Evolutionary conservation across 2,888 invertebrate genomes (phyloP), one percentile per base, ranked within the genome.

Genomic region (Agonopterix heracliana): DNA sequence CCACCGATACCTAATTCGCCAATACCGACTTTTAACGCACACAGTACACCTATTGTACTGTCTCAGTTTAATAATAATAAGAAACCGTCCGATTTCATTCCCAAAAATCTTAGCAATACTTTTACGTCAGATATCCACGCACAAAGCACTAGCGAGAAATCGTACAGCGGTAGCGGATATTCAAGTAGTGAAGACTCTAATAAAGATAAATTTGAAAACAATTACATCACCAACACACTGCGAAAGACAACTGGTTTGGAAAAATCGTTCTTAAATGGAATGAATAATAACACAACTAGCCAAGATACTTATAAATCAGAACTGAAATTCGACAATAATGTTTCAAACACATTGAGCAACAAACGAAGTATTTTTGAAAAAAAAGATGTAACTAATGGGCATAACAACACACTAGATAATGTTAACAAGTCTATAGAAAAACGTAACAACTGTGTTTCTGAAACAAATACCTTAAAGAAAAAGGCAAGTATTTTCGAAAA

Each of bases 1-100:
- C 86, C 86, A 11, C 86, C 85, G 14, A 71, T 85, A 50, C 87
- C 86, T 8, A 82, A 66, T 53, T 72, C 83, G 43, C 87, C 82
- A 36, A 71, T 88, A 50, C 86, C 87, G 43, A 73, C 75, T 40
- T 77, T 79, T 47, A 79, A 80, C 55, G 63, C 62, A 14, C 69
- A 77, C 48, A 79, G 69, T 54, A 71, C 77, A 54, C 71, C 74
- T 46, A 68, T 78, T 53, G 62, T 65, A 47, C 56, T 56, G 9
- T 11, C 43, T 10, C 41, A 11, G 12, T 48, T 50, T n/a, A 63
- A 54, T 34, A 60, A 56, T 51, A 64, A 56, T 5, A 75, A 67
- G 34, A 62, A 57, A 51, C 64, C 60, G 55, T 59, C 64, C 12
- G 78, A 83, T 36, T 70, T 62, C 41, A 55, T 60, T 48, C 56